A percentile compares a stretch with the other conserved stretches of the same genome.
phyloP scores from a whole-genome alignment of 2,113 vertebrate genomes.

The Neolamprologus hecqui region DNA sequence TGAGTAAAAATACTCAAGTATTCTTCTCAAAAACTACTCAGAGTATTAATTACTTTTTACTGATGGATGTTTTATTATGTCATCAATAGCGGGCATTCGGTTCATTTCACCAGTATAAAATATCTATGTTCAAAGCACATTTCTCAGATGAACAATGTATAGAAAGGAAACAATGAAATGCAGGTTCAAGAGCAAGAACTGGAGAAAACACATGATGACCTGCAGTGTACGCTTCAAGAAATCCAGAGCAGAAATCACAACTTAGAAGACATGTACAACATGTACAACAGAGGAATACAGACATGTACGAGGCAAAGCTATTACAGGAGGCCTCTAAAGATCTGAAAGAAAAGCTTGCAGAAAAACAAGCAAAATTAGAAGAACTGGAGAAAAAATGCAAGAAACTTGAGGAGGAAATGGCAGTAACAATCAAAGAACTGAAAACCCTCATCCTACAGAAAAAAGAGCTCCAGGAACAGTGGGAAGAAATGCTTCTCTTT shows the following conservation, averaged over 20 bases:
- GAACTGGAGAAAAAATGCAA: not conserved
- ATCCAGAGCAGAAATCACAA: not conserved
- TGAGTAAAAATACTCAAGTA: not conserved
- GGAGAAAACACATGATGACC: not conserved
- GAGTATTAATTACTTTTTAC: not conserved
- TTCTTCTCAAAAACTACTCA: not conserved
- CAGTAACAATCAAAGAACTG: not conserved
- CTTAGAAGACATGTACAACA: not conserved
- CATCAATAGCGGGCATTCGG: not conserved
- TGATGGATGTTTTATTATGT: not conserved
- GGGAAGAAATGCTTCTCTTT: not conserved
- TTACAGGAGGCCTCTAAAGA: not conserved
- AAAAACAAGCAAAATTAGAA: not conserved
- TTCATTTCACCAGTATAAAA: not conserved
- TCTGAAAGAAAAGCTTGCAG: not conserved
- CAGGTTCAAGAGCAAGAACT: not conserved
- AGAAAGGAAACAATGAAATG: not conserved
- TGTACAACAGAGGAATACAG: not conserved
- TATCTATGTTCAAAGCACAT: not conserved
- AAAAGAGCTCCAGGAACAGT: not conserved
- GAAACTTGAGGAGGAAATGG: not conserved
- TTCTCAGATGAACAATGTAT: not conserved
- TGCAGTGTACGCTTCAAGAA: not conserved
- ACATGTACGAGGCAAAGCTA: not conserved
- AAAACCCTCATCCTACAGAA: not conserved